Conservation (phyloP, 2,113 vertebrate species). For the Chlamydotis undulata region DNA sequence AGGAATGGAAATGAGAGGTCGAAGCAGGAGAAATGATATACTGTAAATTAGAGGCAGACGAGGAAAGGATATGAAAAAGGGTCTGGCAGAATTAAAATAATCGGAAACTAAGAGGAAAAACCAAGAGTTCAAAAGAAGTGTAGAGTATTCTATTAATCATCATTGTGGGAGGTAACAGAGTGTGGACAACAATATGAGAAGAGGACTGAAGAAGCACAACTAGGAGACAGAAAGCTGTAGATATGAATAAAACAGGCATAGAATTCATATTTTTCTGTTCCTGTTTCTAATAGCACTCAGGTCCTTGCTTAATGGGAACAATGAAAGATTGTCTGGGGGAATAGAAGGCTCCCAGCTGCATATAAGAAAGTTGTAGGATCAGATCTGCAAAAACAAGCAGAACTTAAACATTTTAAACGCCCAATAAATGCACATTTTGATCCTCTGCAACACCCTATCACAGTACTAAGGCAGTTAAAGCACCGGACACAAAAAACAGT, state of each 20-base stretch:
- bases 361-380: not conserved
- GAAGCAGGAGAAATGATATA: slow-evolving; percentile 51
- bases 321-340: not conserved
- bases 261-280: not conserved
- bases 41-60: slow-evolving; percentile 66
- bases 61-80: slow-evolving; percentile 67
- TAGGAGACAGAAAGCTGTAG: slow-evolving; percentile 16
- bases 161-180: slow-evolving; percentile 62
- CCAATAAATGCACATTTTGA: not conserved
- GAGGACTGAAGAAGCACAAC: slow-evolving; percentile 22
- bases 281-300: not conserved
- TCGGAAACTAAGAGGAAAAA: slow-evolving; percentile 73
- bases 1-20: slow-evolving; percentile 62
- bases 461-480: not conserved
- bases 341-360: not conserved
- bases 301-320: not conserved
- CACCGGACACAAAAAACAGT: not conserved
- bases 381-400: not conserved
- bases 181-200: slow-evolving; percentile 41
- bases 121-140: slow-evolving; percentile 66
- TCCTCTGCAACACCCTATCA: not conserved
- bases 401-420: not conserved
- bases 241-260: slow-evolving; percentile 27
- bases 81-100: slow-evolving; percentile 73
- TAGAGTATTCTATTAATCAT: slow-evolving; percentile 67